Evolutionary conservation across 2,888 invertebrate genomes (phyloP), one percentile per base, ranked within the genome.

Genomic region (Tachystola acroxantha): DNA sequence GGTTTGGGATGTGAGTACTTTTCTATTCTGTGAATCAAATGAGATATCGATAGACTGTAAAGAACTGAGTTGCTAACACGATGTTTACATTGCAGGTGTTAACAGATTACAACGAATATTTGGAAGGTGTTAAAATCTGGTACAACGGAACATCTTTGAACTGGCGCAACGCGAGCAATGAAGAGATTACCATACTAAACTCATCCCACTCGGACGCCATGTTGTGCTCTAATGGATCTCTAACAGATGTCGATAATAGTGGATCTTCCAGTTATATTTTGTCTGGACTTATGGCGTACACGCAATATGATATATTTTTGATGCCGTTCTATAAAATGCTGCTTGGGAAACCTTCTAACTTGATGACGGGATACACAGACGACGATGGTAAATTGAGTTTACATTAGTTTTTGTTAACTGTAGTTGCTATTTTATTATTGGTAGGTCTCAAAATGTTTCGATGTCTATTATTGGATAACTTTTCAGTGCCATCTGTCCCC

Each of bases 341-440:
- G 43, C 92, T 98, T 64, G 98, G 98, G 3, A 94, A 95, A 62
- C 97, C 97, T 7, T 97, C 96, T 36, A 98, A 98, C 84, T 94
- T 95, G 4, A 93, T 95, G 81, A 89, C 93, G 9, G 94, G 94
- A 12, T 92, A 91, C 49, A 97, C 97, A 0, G 88, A 93, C 42
- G 96, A 97, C 82, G 97, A 97, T 71, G 91, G 91, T 91, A 64
- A 80, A 30, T 37, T 11, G 10, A 10, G 16, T 33, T n/a, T 36
- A 20, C 13, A n/a, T n/a, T n/a, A n/a, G n/a, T n/a, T n/a, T n/a
- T n/a, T n/a, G n/a, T n/a, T n/a, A n/a, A n/a, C n/a, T n/a, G n/a
- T n/a, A n/a, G n/a, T n/a, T n/a, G n/a, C n/a, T n/a, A n/a, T n/a
- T n/a, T n/a, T n/a, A n/a, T n/a, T n/a, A n/a, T n/a, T n/a, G n/a